Base-by-base conservation (phyloP, 2,888 invertebrate species). In the Drosophila phalerata region DNA sequence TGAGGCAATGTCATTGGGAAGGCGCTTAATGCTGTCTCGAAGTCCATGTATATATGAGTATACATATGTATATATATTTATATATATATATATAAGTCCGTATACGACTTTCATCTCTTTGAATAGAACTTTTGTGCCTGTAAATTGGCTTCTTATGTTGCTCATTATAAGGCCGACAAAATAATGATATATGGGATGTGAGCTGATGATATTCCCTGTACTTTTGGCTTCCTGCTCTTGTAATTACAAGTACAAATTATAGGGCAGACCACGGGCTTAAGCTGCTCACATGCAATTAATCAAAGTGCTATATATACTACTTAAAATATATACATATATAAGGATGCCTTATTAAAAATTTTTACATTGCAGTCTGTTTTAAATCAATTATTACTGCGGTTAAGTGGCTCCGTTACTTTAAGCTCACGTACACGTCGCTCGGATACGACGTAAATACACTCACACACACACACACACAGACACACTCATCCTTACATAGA, bases 141-240 rank as follows among this genome's bases (percentile, higher is more conserved):
- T 71, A 71, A 76, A 76, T 76, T 76, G 68, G 65, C 74, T 74
- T 74, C 74, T 74, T 68, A 65, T 71, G 65, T 56, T 74, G 60
- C 67, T 69, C 61, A 65, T 64, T 63, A 72, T 43, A 25, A 47
- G 60, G 47, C 62, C 37, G 30, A 34, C 13, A 53, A 68, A 69
- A 63, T 63, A 68, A 62, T 68, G 57, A 37, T 58, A 43, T 42
- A 57, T 57, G 30, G 15, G 17, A 32, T 42, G 19, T 48, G 13
- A 40, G 25, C 48, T 11, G 38, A 48, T 38, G 30, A 58, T 58
- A 57, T 49, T 34, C 49, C 25, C 37, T 30, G 42, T 51, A 25
- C 55, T 25, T 40, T 43, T 58, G 69, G 34, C 63, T 53, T 71
- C 37, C 34, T 48, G 63, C 48, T 15, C 57, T 71, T 49, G 45